Evolutionary conservation across 2,888 invertebrate species (phyloP).

Genomic region (Macroteleia sp.): DNA sequence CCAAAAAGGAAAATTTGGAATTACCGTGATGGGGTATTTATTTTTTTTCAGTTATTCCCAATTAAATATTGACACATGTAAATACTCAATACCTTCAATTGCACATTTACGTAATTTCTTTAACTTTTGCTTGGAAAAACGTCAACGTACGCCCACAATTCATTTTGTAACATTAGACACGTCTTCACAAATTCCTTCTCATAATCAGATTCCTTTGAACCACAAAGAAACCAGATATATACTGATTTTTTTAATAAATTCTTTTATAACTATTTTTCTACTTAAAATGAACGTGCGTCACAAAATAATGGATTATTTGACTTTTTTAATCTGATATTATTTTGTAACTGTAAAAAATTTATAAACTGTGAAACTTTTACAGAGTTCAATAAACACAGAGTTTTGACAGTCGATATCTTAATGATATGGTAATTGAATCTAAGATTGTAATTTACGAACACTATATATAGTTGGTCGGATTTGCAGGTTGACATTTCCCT

Average conservation of each 20-base stretch:
- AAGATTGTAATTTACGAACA: slow-evolving; percentile 72
- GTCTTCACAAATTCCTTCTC: no score
- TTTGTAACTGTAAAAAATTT: no score
- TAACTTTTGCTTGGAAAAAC: slow-evolving; percentile 70
- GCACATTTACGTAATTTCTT: slow-evolving; percentile 68
- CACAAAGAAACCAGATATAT: slow-evolving; percentile 26
- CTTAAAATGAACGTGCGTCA: no score
- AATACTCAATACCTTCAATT: slow-evolving; percentile 63
- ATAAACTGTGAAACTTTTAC: no score
- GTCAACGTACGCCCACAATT: slow-evolving; percentile 76
- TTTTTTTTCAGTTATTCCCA: no score
- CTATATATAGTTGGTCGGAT: slow-evolving; percentile 76
- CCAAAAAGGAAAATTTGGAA: slow-evolving; percentile 77
- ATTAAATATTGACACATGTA: no score
- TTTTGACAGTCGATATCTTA: slow-evolving; percentile 60
- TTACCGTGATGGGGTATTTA: slow-evolving; percentile 78
- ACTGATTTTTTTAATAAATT: slow-evolving; percentile 31
- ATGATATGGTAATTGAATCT: slow-evolving; percentile 71
- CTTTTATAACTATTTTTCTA: no score
- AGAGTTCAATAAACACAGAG: slow-evolving; percentile 8
- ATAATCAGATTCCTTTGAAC: no score
- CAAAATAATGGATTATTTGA: no score
- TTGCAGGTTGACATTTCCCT: slow-evolving; percentile 43
- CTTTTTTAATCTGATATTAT: no score
- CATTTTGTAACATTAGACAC: slow-evolving; percentile 11